Percentiles rank a stretch among this genome's conserved stretches.
phyloP scores from a whole-genome alignment of 1,140 invertebrate genomes.

The fruit fly (Drosophila melanogaster) region Release_6_plus_ISO1_MT NC_004354.4:9251501-9252000 shows the following conservation, averaged over 20 bases:
- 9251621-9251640: too few species aligned
- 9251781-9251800: neutral
- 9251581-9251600: too few species aligned
- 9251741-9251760: too few species aligned
- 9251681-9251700: too few species aligned
- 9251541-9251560: neutral
- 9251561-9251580: neutral
- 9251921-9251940: constrained; percentile 2
- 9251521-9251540: neutral
- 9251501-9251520: neutral
- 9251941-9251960: neutral
- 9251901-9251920: constrained; percentile 6
- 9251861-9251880: constrained; percentile 4
- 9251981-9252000: too few species aligned
- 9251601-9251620: too few species aligned
- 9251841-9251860: constrained; percentile 17
- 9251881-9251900: constrained; percentile 13
- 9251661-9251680: too few species aligned
- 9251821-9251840: constrained; percentile 15
- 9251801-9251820: neutral
- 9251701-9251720: neutral
- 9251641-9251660: too few species aligned
- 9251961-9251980: neutral
- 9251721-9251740: too few species aligned
- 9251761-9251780: neutral